Evolutionary conservation across 2,888 invertebrate genomes (phyloP), one percentile per base, ranked within the genome.

Genomic region (Aphidius colemani): DNA sequence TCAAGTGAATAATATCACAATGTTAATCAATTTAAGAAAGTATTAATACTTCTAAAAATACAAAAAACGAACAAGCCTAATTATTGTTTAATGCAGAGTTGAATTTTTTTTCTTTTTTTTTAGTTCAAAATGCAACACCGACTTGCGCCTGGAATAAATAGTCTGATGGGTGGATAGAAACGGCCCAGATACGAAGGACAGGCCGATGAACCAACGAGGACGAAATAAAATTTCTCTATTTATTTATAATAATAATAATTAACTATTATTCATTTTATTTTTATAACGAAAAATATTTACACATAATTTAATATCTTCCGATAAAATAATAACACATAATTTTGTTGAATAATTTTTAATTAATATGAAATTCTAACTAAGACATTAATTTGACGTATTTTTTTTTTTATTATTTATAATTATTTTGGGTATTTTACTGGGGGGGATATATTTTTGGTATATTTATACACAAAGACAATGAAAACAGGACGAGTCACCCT

Each of bases 141-240:
- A 55, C 58, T 51, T 48, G 63, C 49, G 53, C 57, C 50, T 60
- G 65, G 72, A 72, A 72, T 73, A 75, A 75, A 75, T 48, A 74
- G 74, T 67, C 72, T 75, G 73, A 74, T 75, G 72, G 70, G 69
- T 70, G 73, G 71, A 75, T 75, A 75, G 71, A 68, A 75, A 67
- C 72, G 76, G 75, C 76, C 75, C 75, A 75, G 75, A 74, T 76
- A 76, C 73, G 72, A 74, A 73, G 75, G 72, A 72, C 74, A 73
- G 75, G 75, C 71, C 75, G 72, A 73, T 72, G 76, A 75, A 76
- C 76, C 65, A 66, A 67, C 67, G 67, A 71, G 70, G 72, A 67
- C 68, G 64, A 69, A 67, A 69, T 67, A 18, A 59, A 50, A 43
- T 44, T 40, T 18, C 30, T 40, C 30, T 18, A 51, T 51, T 51